A percentile compares a stretch with the other conserved stretches of the same genome.
Evolutionary conservation across 1,140 invertebrate species (phyloP).

Genomic region (Euglossa dilemma): DNA sequence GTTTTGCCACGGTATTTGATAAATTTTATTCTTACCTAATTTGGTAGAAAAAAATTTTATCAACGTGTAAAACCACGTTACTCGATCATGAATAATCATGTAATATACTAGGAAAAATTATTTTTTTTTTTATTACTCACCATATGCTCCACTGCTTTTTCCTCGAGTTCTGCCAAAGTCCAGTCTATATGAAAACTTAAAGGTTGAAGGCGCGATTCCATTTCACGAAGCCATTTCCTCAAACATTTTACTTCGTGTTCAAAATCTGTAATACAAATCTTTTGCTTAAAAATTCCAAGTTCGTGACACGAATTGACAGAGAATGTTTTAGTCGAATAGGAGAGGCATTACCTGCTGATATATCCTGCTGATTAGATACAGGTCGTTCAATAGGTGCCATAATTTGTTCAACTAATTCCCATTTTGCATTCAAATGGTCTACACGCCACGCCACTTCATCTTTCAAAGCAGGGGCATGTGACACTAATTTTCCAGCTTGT

Average conservation of each 20-base stretch:
- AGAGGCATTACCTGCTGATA: slow-evolving; percentile 79
- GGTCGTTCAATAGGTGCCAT: slow-evolving; percentile 81
- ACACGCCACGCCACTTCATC: slow-evolving; percentile 90
- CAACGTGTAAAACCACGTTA: background rate
- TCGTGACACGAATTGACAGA: background rate
- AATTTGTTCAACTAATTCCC: slow-evolving; percentile 87
- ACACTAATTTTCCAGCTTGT: slow-evolving; percentile 88
- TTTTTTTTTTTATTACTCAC: slow-evolving; percentile 79
- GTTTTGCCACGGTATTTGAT: background rate
- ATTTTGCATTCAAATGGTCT: slow-evolving; percentile 89
- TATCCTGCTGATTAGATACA: slow-evolving; percentile 79
- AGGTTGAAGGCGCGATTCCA: slow-evolving; percentile 87
- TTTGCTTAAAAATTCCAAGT: background rate
- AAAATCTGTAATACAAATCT: slow-evolving; percentile 83
- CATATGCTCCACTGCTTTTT: slow-evolving; percentile 88
- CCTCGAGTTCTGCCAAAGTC: slow-evolving; percentile 85
- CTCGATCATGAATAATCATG: background rate
- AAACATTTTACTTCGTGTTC: slow-evolving; percentile 88
- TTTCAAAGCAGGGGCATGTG: slow-evolving; percentile 87
- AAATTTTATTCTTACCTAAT: too few relatives aligned
- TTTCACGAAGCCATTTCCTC: slow-evolving; percentile 84
- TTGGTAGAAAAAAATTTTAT: background rate
- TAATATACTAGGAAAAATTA: background rate
- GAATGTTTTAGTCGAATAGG: background rate
- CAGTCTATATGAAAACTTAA: slow-evolving; percentile 85